Base-by-base conservation (phyloP, 2,113 vertebrate genomes). In the Suncus etruscus region DNA sequence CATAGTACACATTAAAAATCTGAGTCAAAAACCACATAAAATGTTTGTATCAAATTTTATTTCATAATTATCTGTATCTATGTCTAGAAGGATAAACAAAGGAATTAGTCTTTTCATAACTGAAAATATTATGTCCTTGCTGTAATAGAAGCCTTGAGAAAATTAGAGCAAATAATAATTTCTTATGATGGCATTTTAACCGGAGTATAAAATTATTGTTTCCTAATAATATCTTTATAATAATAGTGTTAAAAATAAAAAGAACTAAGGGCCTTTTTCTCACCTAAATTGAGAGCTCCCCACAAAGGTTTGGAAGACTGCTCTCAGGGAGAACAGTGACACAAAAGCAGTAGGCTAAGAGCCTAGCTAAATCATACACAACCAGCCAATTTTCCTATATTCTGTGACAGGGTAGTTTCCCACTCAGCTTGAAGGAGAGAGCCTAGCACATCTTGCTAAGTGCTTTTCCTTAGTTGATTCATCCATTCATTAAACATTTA, bases 11-110 rank as follows among this genome's bases (percentile, higher is more conserved):
- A 87, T 12, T 73, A 39, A 91, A 9, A 94, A 91, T 24, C 4
- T 11, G 45, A 82, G n/a, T 73, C 75, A 80, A 68, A 45, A n/a
- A 73, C 58, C 54, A 25, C 9, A 76, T 68, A n/a, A 83, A 75
- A 75, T 39, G 75, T 47, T 75, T 63, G 11, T 11, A n/a, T 66
- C 47, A 86, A 45, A 84, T 75, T 89, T 92, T 87, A 94, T 83
- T 91, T 92, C 94, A 29, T 48, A 10, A 7, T 20, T 80, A 25
- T 47, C 47, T 89, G 20, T 51, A 65, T 95, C 84, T 94, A 48
- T 65, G 20, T 22, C 20, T 65, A 65, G 24, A 65, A 22, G 10
- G 50, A 27, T 54, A 82, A 89, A 89, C n/a, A 74, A 65, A 25
- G 68, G 15, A 86, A 83, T 75, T n/a, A 89, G 85, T 86, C 85